Conservation (phyloP, 2,113 vertebrate genomes). For the Syngnathus scovelli region DNA sequence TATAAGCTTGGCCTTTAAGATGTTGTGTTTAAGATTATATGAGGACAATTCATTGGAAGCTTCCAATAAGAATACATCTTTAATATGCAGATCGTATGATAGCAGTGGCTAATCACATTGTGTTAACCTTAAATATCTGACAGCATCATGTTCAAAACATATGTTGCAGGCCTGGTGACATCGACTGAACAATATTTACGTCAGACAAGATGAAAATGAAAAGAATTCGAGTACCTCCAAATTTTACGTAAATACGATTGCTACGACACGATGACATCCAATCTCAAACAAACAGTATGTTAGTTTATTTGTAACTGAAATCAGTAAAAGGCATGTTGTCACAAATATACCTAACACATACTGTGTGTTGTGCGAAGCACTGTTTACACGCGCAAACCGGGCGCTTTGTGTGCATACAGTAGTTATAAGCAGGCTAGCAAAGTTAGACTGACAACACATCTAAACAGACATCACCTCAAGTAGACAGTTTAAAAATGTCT, state of each 20-base stretch:
- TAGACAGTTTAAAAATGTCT: background rate
- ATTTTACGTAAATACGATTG: background rate
- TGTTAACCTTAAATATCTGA: background rate
- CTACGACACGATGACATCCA: background rate
- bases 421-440: conserved; percentile 30
- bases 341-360: background rate
- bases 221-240: background rate
- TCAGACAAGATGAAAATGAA: background rate
- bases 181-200: background rate
- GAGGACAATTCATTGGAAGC: background rate
- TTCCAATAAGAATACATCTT: too few species aligned
- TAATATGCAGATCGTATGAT: too few species aligned
- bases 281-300: background rate
- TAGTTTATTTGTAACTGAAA: background rate
- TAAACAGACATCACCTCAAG: background rate
- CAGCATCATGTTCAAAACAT: background rate
- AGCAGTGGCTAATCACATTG: background rate
- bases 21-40: background rate
- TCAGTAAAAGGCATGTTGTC: background rate
- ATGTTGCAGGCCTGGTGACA: background rate
- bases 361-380: background rate
- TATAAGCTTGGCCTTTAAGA: background rate
- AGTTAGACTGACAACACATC: conserved; percentile 15
- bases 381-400: conserved; percentile 48
- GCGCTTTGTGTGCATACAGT: conserved; percentile 10